Evolutionary conservation across 2,888 invertebrate species (phyloP), one percentile per base, ranked within the genome.

Genomic region (Epistrophe grossulariae): DNA sequence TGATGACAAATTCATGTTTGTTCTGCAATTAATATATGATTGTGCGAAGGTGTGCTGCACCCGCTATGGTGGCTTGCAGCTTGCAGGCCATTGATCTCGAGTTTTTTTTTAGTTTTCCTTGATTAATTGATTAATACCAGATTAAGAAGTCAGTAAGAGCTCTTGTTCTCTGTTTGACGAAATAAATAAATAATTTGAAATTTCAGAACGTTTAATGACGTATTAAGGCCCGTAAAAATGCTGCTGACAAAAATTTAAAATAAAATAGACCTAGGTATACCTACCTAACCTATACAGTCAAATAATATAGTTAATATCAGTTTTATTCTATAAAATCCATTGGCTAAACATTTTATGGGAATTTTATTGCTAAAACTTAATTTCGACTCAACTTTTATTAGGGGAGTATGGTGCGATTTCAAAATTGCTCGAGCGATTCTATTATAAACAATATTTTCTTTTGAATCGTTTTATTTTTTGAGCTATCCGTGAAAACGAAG

Each of bases 1-100:
- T 55, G 81, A 85, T 85, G 85, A 85, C 85, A 85, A 85, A 85
- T 85, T 78, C 70, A 19, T 85, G 73, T 85, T 82, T 85, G 70
- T 73, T 78, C 45, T 82, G 78, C 81, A 85, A 85, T 85, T 85
- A 85, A 85, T 85, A 74, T 68, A 64, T 81, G 85, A 85, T 85
- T 81, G 73, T 78, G 77, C 73, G 72, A 55, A 77, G 81, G 81
- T 80, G 80, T 77, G 66, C 35, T 55, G 57, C 66, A 17, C 59
- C 55, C 52, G 48, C 19, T 76, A n/a, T 74, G 74, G 84, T 71
- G 70, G 73, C 52, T 64, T 24, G 24, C 24, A 24, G 3, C 24
- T 70, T 57, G 19, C 60, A 78, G 85, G 85, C 9, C 85, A 31
- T 81, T 85, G 78, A 81, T 74, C 78, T 79, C 11, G 19, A n/a